Base-by-base conservation (phyloP, 2,113 vertebrate genomes). In the Sphyrna mokarran region DNA sequence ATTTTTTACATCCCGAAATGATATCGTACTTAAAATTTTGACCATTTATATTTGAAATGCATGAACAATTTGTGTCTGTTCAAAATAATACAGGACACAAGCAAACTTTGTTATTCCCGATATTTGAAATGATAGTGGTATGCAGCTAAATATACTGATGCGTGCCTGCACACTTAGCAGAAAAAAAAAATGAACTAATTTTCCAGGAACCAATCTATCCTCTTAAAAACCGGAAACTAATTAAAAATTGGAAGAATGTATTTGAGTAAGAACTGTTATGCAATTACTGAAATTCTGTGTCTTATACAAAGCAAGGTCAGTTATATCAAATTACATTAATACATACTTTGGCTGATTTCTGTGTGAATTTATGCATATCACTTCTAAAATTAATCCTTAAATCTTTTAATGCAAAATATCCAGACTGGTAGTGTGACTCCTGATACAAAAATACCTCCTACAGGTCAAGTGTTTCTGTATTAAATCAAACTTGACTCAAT, bases 361-460 rank as follows among this genome's bases (percentile, higher is more conserved):
- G 9, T 70, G 66, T 20, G 37, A 68, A 43, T 43, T 37, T 94
- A 94, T 94, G 91, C 40, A 70, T 43, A 94, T 69, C n/a, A 70
- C 66, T 94, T 94, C 16, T 26, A 63, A 69, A 69, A 63, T 69
- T 94, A 94, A 94, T 94, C 91, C 58, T 69, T 94, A 94, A 94
- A 94, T 94, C 63, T n/a, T 69, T 94, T 70, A 94, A 94, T 94
- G 11, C 66, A 68, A 94, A 69, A 69, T 69, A 22, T 70, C 63
- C 63, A 37, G 91, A 54, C n/a, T 70, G n/a, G 68, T 66, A 94
- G 20, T 70, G 63, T 94, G 91, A 90, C 54, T 54, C 29, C 54
- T 90, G 11, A 69, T 37, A 69, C 91, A 94, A 37, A 37, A 69
- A 68, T 40, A 94, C 91, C n/a, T 94, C 91, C 91, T 40, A n/a